Evolutionary conservation across 2,888 invertebrate species (phyloP).

Genomic region (Papilio protenor): DNA sequence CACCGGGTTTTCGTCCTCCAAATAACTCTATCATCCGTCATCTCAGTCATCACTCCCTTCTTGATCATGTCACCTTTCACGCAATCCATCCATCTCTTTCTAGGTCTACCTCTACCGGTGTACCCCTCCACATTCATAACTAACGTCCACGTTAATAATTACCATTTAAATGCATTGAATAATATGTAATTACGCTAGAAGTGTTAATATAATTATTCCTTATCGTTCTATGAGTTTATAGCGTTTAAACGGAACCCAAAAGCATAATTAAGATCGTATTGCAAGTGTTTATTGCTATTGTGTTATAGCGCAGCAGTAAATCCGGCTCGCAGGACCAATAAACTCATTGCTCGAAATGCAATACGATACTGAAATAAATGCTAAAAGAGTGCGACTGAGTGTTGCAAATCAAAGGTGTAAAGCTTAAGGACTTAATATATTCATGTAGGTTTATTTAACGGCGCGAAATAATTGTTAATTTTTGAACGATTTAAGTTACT

Average conservation of each 20-base stretch:
- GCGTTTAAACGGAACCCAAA: conserved; percentile 57
- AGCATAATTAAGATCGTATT: conserved; percentile 66
- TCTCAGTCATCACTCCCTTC: too few relatives aligned
- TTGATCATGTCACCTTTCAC: too few relatives aligned
- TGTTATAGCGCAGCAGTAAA: conserved; percentile 66
- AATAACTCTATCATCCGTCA: too few relatives aligned
- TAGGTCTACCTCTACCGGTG: too few relatives aligned
- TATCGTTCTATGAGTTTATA: conserved; percentile 46
- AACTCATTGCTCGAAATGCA: conserved; percentile 61
- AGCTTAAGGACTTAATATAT: conserved; percentile 5
- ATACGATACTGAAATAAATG: conserved; percentile 45
- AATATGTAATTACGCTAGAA: conserved; percentile 6
- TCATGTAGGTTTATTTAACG: not conserved
- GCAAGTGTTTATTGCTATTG: conserved; percentile 68
- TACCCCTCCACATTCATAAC: too few relatives aligned
- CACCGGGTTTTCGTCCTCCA: too few relatives aligned
- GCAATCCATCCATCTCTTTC: too few relatives aligned
- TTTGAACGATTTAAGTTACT: too few relatives aligned
- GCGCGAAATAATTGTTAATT: too few relatives aligned
- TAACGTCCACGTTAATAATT: too few relatives aligned
- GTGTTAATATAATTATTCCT: conserved; percentile 42
- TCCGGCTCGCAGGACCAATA: conserved; percentile 69
- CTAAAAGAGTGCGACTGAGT: conserved; percentile 45
- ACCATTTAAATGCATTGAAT: too few relatives aligned
- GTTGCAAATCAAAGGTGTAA: conserved; percentile 46